Evolutionary conservation across 2,113 vertebrate genomes (phyloP).

Genomic region (Pogona vitticeps): DNA sequence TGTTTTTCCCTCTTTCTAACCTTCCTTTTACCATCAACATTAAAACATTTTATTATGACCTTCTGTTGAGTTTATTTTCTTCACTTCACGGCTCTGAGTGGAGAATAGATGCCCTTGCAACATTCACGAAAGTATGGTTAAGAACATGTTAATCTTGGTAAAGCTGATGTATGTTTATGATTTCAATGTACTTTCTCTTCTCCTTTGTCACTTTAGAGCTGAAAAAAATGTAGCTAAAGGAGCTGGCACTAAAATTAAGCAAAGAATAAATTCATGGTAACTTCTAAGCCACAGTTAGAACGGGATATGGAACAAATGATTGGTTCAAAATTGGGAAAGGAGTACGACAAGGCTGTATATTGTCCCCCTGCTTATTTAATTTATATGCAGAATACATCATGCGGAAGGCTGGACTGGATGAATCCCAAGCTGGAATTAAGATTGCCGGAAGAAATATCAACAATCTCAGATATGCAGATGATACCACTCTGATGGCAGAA

Average conservation of each 20-base stretch:
- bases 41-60: conserved; percentile 73
- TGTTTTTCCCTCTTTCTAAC: conserved; percentile 71
- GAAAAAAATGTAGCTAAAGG: not conserved
- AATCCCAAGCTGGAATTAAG: too few relatives aligned
- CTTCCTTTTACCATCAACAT: conserved; percentile 57
- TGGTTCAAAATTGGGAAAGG: too few relatives aligned
- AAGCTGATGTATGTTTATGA: not conserved
- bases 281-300: too few relatives aligned
- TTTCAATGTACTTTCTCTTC: not conserved
- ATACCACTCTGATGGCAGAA: too few relatives aligned
- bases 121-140: conserved; percentile 64
- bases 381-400: too few relatives aligned
- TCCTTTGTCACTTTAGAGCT: not conserved
- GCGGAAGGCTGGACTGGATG: too few relatives aligned
- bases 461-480: too few relatives aligned
- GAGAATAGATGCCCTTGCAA: conserved; percentile 62
- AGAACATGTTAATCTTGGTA: conserved; percentile 43
- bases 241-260: not conserved
- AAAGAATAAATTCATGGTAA: not conserved
- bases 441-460: too few relatives aligned
- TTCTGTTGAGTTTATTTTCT: conserved; percentile 70
- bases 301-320: too few relatives aligned
- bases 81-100: conserved; percentile 59
- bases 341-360: too few relatives aligned
- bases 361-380: too few relatives aligned